A percentile compares a stretch with the other conserved stretches of the same genome.
phyloP scores from a whole-genome alignment of 2,888 invertebrate genomes.

The Dryobotodes eremita region DNA sequence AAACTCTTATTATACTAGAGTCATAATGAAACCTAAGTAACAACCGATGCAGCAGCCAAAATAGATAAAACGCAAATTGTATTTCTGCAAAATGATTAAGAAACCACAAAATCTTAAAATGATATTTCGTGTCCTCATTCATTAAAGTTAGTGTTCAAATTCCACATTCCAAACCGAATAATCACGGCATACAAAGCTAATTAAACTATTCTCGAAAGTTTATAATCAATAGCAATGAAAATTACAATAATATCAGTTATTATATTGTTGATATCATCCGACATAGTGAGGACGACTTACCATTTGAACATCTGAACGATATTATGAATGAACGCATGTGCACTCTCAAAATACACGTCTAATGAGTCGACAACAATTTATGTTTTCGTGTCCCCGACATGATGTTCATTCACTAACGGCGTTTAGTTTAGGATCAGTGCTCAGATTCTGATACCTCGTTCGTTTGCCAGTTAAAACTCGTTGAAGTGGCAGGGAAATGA shows the following conservation, averaged over 20 bases:
- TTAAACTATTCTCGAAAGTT: constrained; percentile 3
- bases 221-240: constrained; percentile 18
- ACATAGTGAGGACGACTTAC: constrained; percentile 18
- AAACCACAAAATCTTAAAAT: constrained; percentile 4
- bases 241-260: constrained; percentile 16
- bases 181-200: constrained; percentile 12
- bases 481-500: constrained; percentile 27
- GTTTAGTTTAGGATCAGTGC: constrained; percentile 51
- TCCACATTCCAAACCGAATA: constrained; percentile 32
- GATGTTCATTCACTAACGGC: constrained; percentile 71
- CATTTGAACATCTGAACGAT: constrained; percentile 60
- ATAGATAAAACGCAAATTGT: constrained; percentile 22
- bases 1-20: neutral
- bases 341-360: constrained; percentile 76
- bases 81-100: constrained; percentile 6
- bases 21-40: neutral
- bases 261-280: constrained; percentile 16
- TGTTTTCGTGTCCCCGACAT: constrained; percentile 68
- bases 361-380: constrained; percentile 75
- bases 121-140: constrained; percentile 19
- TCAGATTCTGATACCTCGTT: constrained; percentile 36
- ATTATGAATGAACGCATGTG: constrained; percentile 83
- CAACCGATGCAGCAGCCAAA: constrained; percentile 6
- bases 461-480: constrained; percentile 41
- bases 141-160: constrained; percentile 16